A percentile compares a stretch with the other conserved stretches of the same genome.
These are phyloP conservation scores for Forbesichthys agassizii DNA, from an alignment of 2,113 vertebrate genomes.

Conservation along the genomic window DNA sequence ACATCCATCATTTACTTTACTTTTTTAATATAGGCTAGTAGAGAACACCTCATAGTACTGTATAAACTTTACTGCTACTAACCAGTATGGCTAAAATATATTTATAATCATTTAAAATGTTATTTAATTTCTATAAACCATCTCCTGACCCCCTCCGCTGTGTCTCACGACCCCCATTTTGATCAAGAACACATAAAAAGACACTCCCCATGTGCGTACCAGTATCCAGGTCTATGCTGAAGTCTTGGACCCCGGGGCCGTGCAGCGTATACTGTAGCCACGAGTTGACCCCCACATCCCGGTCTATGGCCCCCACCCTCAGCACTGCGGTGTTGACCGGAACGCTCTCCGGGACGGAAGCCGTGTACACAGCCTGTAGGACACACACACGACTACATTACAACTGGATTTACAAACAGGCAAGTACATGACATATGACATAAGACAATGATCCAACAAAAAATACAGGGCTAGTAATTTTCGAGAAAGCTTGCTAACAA, in stretches of 20 bases:
- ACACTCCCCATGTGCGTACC: constrained; percentile 67
- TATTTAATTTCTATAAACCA: neutral
- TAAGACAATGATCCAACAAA: too few relatives aligned
- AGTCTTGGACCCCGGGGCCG: constrained; percentile 86
- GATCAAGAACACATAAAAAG: neutral
- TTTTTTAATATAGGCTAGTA: too few relatives aligned
- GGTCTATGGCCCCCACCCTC: constrained; percentile 85
- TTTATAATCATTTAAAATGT: too few relatives aligned
- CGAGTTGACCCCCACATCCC: constrained; percentile 86
- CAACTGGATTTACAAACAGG: neutral
- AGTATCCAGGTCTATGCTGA: constrained; percentile 87
- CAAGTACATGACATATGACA: neutral
- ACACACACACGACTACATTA: constrained; percentile 27
- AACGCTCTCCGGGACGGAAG: constrained; percentile 86
- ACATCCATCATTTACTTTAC: too few relatives aligned
- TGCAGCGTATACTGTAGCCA: constrained; percentile 88
- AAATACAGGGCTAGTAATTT: too few relatives aligned
- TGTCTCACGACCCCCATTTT: neutral
- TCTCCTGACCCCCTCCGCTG: too few relatives aligned
- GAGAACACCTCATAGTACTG: too few relatives aligned
- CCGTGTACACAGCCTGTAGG: constrained; percentile 82
- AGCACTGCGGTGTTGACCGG: constrained; percentile 84
- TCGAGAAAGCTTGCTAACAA: too few relatives aligned
- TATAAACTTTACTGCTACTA: too few relatives aligned
- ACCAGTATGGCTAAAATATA: too few relatives aligned